Evolutionary conservation across 2,797 vertebrate species (phyloP), one percentile per base, ranked within the genome.

Genomic region (Pachyuromys duprasi): DNA sequence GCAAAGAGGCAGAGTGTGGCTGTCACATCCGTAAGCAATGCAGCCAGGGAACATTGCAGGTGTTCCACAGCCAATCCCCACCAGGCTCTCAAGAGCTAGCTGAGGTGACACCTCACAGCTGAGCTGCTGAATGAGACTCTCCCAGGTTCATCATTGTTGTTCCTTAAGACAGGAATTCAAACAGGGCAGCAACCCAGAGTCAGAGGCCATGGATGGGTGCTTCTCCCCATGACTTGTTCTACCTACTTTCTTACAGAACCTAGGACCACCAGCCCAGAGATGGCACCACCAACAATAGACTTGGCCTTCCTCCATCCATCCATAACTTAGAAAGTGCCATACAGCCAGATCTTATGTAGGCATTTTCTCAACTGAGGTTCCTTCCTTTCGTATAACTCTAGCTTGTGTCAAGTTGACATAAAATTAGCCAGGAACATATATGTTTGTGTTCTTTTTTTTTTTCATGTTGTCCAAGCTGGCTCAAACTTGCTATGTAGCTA

Each of bases 21-120:
- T 3, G 69, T 74, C 13, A 20, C 2, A 4, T 22, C 12, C 9
- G 2, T 0, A 13, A 60, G 2, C 15, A 28, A 70, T 39, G 20
- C 33, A 6, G 92, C 3, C 4, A 5, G 60, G 33, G 26, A 22
- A 55, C 49, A 5, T 1, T 2, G 3, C 4, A 15, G 74, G 5
- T 22, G 3, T 62, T n/a, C 55, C 6, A 14, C 13, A n/a, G 13
- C 3, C 42, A 26, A 11, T 12, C 13, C 36, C 45, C 28, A 13
- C 55, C 11, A 53, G 62, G 31, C 49, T 67, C 33, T 11, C 13
- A n/a, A 53, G 72, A 45, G 31, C 2, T 15, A 55, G 26, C n/a
- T 12, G 26, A 0, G 15, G 24, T 36, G 39, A 78, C 3, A 9
- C 36, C 18, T 13, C 15, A 26, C 1, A 42, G 49, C 22, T 17